These are phyloP conservation scores for Drosophila nannoptera DNA, from an alignment of 1,140 invertebrate genomes.

Conservation along the genomic window DNA sequence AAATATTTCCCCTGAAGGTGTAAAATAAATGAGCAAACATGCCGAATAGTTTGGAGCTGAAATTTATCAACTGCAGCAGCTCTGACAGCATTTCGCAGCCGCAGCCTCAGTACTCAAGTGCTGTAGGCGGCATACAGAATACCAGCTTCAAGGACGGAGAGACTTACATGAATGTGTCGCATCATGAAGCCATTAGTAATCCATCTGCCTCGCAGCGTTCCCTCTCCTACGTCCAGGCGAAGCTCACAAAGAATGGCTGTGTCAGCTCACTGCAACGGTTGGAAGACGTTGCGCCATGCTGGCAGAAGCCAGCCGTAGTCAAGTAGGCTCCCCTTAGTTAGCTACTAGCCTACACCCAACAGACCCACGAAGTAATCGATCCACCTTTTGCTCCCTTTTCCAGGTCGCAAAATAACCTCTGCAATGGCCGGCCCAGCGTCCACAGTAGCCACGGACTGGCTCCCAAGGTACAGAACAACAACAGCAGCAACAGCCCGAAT, in stretches of 20 bases:
- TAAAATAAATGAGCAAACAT: conserved; percentile 11
- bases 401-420: conserved; percentile 85
- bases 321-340: conserved; percentile 40
- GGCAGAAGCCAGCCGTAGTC: conserved; percentile 28
- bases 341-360: background rate
- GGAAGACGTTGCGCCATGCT: conserved; percentile 34
- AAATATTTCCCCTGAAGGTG: background rate
- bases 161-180: conserved; percentile 50
- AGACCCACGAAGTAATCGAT: background rate
- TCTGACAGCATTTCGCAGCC: conserved; percentile 24
- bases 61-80: conserved; percentile 43
- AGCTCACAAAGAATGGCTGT: conserved; percentile 67
- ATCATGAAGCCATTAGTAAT: conserved; percentile 32
- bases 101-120: background rate
- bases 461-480: conserved; percentile 83
- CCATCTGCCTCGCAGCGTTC: conserved; percentile 36
- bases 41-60: conserved; percentile 45
- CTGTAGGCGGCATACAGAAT: conserved; percentile 38
- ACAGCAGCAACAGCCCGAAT: conserved; percentile 82
- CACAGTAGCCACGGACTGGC: conserved; percentile 79
- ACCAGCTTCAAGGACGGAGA: conserved; percentile 43
- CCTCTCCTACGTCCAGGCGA: conserved; percentile 61
- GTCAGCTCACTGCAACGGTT: conserved; percentile 54
- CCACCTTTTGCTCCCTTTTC: conserved; percentile 54
- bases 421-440: conserved; percentile 83